A percentile compares a stretch with the other conserved stretches of the same genome.
phyloP scores from a whole-genome alignment of 2,888 invertebrate genomes.

The Mimas tiliae region DNA sequence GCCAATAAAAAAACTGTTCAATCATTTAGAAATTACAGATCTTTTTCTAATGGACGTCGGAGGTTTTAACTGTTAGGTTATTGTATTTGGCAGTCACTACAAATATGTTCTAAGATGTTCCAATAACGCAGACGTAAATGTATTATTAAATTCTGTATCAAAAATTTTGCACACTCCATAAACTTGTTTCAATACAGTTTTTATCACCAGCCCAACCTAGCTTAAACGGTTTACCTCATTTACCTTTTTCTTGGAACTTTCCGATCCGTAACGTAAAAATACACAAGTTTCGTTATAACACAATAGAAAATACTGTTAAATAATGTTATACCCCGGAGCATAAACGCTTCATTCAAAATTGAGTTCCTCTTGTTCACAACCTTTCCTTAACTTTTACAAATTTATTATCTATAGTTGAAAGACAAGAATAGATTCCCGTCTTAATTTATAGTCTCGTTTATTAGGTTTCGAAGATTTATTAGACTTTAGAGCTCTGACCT shows the following conservation, averaged over 20 bases:
- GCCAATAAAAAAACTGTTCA: no score
- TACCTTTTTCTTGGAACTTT: not conserved
- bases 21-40: no score
- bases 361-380: not conserved
- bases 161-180: not conserved
- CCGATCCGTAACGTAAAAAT: not conserved
- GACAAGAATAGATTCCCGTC: not conserved
- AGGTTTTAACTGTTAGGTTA: no score
- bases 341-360: constrained; percentile 4
- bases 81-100: no score
- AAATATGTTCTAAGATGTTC: no score
- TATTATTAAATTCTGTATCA: not conserved
- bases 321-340: not conserved
- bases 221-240: constrained; percentile 1
- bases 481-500: not conserved
- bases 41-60: no score
- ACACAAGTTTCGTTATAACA: not conserved
- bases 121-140: not conserved
- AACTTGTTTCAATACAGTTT: not conserved
- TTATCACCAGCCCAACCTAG: not conserved
- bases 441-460: not conserved
- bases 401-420: not conserved
- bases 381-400: not conserved
- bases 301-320: not conserved
- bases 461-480: not conserved